These are phyloP conservation scores for Zenarchopterus dispar DNA, from an alignment of 2,797 vertebrate genomes.

Conservation along the genomic window DNA sequence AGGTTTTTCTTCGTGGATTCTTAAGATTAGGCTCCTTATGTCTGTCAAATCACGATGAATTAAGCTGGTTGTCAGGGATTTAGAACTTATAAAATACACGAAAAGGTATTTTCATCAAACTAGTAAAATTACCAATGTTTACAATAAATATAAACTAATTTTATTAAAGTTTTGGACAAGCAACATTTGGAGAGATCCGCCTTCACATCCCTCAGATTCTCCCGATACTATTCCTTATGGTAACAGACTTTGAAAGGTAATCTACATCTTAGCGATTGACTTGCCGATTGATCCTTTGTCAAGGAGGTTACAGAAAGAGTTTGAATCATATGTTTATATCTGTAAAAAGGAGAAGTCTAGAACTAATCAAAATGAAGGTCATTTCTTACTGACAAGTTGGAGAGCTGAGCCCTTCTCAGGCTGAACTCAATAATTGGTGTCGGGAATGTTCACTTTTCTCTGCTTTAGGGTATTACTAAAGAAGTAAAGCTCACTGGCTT, in stretches of 20 bases:
- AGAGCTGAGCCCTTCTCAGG: conserved; percentile 73
- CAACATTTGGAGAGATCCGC: conserved; percentile 53
- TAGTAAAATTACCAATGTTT: neutral
- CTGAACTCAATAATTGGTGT: conserved; percentile 67
- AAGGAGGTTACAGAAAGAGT: conserved; percentile 60
- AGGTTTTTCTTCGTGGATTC: conserved; percentile 29
- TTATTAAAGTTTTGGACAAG: conserved; percentile 42
- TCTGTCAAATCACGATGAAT: conserved; percentile 3
- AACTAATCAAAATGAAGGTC: conserved; percentile 56
- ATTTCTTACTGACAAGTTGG: conserved; percentile 67
- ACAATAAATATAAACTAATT: conserved; percentile 25
- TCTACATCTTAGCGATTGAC: conserved; percentile 62
- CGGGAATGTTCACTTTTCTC: conserved; percentile 67
- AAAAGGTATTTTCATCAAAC: no score
- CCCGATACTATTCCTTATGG: conserved; percentile 48
- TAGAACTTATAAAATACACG: neutral
- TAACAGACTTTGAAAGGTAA: conserved; percentile 65
- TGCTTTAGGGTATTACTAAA: conserved; percentile 55
- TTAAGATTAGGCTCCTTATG: conserved; percentile 9
- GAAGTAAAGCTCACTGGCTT: conserved; percentile 35
- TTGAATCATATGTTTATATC: conserved; percentile 67
- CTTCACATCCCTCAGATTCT: conserved; percentile 51
- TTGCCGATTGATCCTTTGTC: conserved; percentile 76
- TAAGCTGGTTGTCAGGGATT: neutral
- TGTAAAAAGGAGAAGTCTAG: conserved; percentile 51